A percentile compares a stretch with the other conserved stretches of the same genome.
phyloP scores from a whole-genome alignment of 2,113 vertebrate genomes.

The Choloepus hoffmanni region DNA sequence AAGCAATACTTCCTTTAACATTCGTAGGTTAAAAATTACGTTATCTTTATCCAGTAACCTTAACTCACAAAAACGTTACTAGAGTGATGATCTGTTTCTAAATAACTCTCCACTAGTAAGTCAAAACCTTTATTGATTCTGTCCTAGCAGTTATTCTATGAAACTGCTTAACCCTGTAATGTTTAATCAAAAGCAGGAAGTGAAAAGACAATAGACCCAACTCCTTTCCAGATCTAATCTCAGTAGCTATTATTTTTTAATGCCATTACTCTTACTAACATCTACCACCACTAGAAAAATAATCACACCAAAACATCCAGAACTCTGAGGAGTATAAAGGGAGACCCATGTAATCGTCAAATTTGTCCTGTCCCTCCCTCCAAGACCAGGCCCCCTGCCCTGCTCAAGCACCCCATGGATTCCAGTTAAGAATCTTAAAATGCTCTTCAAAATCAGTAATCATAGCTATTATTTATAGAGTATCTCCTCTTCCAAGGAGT shows the following conservation, averaged over 20 bases:
- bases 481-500: background rate
- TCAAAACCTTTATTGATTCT: background rate
- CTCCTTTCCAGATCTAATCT: background rate
- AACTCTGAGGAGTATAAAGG: background rate
- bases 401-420: background rate
- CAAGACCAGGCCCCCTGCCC: background rate
- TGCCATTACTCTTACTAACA: background rate
- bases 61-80: conserved; percentile 26
- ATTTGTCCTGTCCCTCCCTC: background rate
- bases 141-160: background rate
- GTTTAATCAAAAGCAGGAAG: background rate
- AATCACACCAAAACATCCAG: background rate
- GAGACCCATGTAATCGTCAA: background rate
- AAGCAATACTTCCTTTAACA: background rate
- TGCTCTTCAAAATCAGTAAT: background rate
- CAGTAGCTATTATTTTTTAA: background rate
- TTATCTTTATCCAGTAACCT: conserved; percentile 7
- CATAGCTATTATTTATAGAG: background rate
- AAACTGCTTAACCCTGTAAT: background rate
- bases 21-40: background rate
- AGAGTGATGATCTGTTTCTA: background rate
- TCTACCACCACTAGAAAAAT: conserved; percentile 18
- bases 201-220: background rate
- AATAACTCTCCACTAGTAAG: background rate
- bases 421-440: conserved; percentile 1